Percentiles rank a stretch among this genome's conserved stretches.
These are phyloP conservation scores for Oscheius sp. DNA, from an alignment of 2,888 invertebrate species.

Conservation along the genomic window DNA sequence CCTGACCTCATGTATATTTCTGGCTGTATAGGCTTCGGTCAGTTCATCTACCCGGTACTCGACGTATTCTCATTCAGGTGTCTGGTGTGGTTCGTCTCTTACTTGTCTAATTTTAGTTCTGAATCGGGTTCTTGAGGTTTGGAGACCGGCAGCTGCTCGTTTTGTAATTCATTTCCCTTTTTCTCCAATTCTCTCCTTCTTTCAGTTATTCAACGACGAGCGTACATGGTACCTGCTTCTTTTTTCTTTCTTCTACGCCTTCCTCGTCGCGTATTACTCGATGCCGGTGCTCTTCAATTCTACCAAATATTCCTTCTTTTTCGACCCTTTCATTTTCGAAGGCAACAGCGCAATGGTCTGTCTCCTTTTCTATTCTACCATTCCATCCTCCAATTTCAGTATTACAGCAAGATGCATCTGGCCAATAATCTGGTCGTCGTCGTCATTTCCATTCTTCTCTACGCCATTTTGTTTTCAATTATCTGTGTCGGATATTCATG, in stretches of 20 bases:
- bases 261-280: slow-evolving; percentile 8
- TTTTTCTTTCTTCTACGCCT: not conserved
- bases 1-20: slow-evolving; percentile 21
- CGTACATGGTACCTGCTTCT: slow-evolving; percentile 13
- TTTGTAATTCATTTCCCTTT: no score
- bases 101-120: slow-evolving; percentile 22
- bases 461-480: not conserved
- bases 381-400: not conserved
- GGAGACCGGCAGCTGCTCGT: not conserved
- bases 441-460: not conserved
- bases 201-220: slow-evolving; percentile 9
- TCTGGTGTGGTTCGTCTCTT: slow-evolving; percentile 19
- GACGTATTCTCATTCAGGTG: not conserved
- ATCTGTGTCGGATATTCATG: not conserved
- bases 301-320: slow-evolving; percentile 13
- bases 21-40: slow-evolving; percentile 18
- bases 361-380: not conserved
- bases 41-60: not conserved
- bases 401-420: slow-evolving; percentile 11
- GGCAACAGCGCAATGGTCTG: not conserved
- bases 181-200: no score
- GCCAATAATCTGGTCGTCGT: not conserved
- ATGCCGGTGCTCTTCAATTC: slow-evolving; percentile 22
- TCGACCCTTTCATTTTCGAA: slow-evolving; percentile 16
- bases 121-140: slow-evolving; percentile 1